Evolutionary conservation across 2,888 invertebrate genomes (phyloP), one percentile per base, ranked within the genome.

Genomic region (Scaptomyza flava): DNA sequence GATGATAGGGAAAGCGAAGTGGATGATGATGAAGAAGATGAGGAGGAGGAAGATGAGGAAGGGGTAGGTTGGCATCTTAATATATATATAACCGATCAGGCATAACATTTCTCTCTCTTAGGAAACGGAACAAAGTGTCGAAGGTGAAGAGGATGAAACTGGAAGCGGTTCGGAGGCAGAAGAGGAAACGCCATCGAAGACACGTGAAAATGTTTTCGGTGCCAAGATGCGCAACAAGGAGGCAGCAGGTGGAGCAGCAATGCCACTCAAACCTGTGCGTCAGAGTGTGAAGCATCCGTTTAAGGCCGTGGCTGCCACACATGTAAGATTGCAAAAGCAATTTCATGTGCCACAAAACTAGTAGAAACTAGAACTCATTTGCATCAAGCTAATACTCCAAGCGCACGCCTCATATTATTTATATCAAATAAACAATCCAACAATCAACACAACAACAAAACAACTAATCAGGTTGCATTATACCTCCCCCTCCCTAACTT

Each of bases 281-380:
- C 80, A 81, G 47, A 72, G 72, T 11, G 69, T 80, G 6, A 89
- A 88, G 42, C 89, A 89, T 68, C 89, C 90, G 2, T 90, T 90
- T 20, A 90, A 90, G 62, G 90, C 89, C n/a, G 86, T 87, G 62
- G 81, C 89, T 30, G 81, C 89, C 33, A 79, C 90, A 52, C 90
- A 90, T 77, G 90, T 90, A 81, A 89, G 90, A 76, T 75, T 89
- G 81, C 90, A 90, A 77, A 87, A 86, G 81, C 89, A 90, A 85
- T 84, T 86, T 58, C 89, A 89, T 82, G 89, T 89, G 79, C 89
- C 90, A 53, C 87, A 83, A 61, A 84, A 89, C 80, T 79, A 88
- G 62, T 23, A 23, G 23, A 23, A 38, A 43, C 31, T 56, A 68
- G 43, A 58, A 42, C 51, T 34, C 74, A 74, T 75, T 68, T 79